These are phyloP conservation scores for Xylota segnis DNA, from an alignment of 2,888 invertebrate species.

Conservation along the genomic window DNA sequence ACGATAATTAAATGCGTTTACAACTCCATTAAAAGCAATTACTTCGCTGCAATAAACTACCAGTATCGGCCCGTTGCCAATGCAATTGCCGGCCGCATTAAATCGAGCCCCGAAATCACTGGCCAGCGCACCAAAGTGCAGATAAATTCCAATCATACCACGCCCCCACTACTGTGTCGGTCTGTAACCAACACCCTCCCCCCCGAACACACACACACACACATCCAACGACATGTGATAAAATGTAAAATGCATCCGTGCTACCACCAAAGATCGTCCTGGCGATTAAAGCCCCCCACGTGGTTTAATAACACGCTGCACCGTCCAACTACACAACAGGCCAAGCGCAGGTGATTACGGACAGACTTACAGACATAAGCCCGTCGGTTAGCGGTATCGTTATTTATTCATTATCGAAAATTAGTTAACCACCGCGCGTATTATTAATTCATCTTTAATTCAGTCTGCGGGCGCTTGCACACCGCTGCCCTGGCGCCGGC, in stretches of 20 bases:
- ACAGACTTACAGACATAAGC: conserved; percentile 62
- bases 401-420: conserved; percentile 76
- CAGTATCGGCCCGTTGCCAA: conserved; percentile 13
- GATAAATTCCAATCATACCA: conserved; percentile 68
- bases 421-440: conserved; percentile 74
- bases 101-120: conserved; percentile 64
- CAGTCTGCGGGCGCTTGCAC: conserved; percentile 49
- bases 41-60: conserved; percentile 61
- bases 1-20: conserved; percentile 73
- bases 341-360: conserved; percentile 65
- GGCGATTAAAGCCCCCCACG: conserved; percentile 64
- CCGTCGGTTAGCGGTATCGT: conserved; percentile 67
- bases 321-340: conserved; percentile 25
- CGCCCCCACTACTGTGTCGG: conserved; percentile 1
- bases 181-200: too few relatives aligned
- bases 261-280: conserved; percentile 59
- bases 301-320: conserved; percentile 57
- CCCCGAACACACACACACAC: too few relatives aligned
- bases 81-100: conserved; percentile 44
- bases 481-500: neutral
- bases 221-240: too few relatives aligned
- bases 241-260: conserved; percentile 35
- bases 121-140: conserved; percentile 41
- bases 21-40: conserved; percentile 74
- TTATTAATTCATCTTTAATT: conserved; percentile 77